Conservation (phyloP, 2,113 vertebrate genomes). For the Perca schrenkii region DNA sequence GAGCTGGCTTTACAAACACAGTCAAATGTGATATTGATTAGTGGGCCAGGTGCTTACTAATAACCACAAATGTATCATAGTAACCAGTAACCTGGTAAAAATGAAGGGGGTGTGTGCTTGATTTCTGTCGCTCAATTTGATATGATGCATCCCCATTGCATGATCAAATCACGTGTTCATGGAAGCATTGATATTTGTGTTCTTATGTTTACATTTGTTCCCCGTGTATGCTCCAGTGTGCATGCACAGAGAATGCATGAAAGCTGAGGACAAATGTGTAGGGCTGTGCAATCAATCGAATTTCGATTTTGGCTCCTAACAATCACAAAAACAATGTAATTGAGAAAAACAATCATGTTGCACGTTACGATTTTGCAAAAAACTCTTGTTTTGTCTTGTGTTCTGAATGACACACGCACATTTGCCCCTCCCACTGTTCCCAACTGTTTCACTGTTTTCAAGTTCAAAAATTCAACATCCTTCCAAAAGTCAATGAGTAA, state of each 20-base stretch:
- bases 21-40: constrained; percentile 60
- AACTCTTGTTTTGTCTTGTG: no score
- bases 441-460: no score
- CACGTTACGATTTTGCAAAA: no score
- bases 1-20: constrained; percentile 47
- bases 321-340: no score
- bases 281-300: no score
- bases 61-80: neutral
- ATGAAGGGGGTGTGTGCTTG: neutral
- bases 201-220: neutral
- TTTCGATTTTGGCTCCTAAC: no score
- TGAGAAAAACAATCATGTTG: no score
- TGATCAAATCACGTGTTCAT: neutral
- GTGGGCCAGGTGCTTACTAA: constrained; percentile 63
- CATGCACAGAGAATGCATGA: neutral
- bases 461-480: no score
- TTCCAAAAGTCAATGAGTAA: no score
- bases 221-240: neutral
- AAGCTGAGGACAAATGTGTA: neutral
- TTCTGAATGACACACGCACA: no score
- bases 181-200: neutral
- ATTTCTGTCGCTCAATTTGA: neutral
- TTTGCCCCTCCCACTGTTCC: no score
- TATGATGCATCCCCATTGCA: neutral
- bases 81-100: constrained; percentile 26